A percentile compares a stretch with the other conserved stretches of the same genome.
Conservation (phyloP, 2,797 vertebrate genomes). For the Thalassophryne amazonica region DNA sequence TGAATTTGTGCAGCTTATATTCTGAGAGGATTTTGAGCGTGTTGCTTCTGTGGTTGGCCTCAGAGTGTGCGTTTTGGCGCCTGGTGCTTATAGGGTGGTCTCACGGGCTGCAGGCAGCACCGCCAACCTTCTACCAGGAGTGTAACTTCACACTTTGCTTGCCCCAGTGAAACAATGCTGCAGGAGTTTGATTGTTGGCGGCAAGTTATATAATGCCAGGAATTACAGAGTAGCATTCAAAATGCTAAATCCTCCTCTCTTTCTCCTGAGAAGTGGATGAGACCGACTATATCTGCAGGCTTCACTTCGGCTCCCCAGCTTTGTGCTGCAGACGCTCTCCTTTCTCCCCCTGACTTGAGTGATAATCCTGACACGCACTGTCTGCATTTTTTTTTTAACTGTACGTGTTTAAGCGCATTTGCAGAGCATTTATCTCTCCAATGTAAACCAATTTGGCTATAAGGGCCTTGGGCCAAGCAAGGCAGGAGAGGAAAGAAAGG, state of each 20-base stretch:
- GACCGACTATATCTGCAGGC: constrained; percentile 78
- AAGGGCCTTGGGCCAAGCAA: constrained; percentile 79
- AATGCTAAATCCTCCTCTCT: constrained; percentile 78
- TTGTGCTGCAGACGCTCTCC: constrained; percentile 74
- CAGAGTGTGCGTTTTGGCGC: constrained; percentile 1
- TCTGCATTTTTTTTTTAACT: constrained; percentile 86
- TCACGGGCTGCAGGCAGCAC: constrained; percentile 7
- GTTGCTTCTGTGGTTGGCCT: background rate
- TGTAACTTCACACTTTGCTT: constrained; percentile 65
- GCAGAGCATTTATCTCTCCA: constrained; percentile 84
- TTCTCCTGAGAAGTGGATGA: constrained; percentile 77
- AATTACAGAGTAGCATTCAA: constrained; percentile 80
- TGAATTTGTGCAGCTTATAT: constrained; percentile 2
- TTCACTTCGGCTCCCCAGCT: constrained; percentile 73
- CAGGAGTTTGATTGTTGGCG: constrained; percentile 76
- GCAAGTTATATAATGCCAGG: constrained; percentile 80
- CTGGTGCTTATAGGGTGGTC: constrained; percentile 52
- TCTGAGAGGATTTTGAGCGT: constrained; percentile 14
- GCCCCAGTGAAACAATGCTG: constrained; percentile 77
- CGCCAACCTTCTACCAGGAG: constrained; percentile 23
- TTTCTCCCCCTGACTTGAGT: constrained; percentile 75
- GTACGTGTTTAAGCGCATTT: constrained; percentile 85
- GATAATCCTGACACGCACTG: constrained; percentile 85
- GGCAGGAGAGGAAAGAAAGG: constrained; percentile 67
- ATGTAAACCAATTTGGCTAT: constrained; percentile 87